Evolutionary conservation across 1,140 invertebrate genomes (phyloP).

Genomic region (Drosophila nikananu): DNA sequence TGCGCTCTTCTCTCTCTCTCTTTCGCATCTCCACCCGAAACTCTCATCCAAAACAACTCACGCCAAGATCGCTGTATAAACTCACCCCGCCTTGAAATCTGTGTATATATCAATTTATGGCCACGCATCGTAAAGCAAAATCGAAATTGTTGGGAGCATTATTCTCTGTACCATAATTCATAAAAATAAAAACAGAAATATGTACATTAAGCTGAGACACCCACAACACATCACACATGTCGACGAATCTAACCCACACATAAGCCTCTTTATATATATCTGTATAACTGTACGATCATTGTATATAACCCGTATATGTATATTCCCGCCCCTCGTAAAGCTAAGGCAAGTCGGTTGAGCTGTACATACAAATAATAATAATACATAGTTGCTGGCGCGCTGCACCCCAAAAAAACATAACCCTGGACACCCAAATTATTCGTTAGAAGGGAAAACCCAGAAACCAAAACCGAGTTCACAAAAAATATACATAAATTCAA

Average conservation of each 20-base stretch:
- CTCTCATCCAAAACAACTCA: constrained; percentile 40
- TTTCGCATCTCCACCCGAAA: constrained; percentile 17
- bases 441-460: constrained; percentile 6
- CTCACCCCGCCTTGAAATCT: constrained; percentile 40
- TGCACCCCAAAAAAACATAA: constrained; percentile 35
- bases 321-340: constrained; percentile 11
- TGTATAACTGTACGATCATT: constrained; percentile 56
- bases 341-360: constrained; percentile 28
- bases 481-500: neutral
- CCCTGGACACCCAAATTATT: constrained; percentile 1
- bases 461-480: neutral
- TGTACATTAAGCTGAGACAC: constrained; percentile 20
- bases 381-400: constrained; percentile 26
- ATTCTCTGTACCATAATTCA: constrained; percentile 32
- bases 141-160: constrained; percentile 39
- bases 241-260: constrained; percentile 41
- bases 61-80: constrained; percentile 48
- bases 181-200: neutral
- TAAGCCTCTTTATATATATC: constrained; percentile 16
- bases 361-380: constrained; percentile 39
- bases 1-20: constrained; percentile 59
- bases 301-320: constrained; percentile 46
- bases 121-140: constrained; percentile 50
- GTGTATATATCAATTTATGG: constrained; percentile 30
- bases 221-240: constrained; percentile 18